Base-by-base conservation (phyloP, 2,888 invertebrate species). In the Cephus rjabovi region DNA sequence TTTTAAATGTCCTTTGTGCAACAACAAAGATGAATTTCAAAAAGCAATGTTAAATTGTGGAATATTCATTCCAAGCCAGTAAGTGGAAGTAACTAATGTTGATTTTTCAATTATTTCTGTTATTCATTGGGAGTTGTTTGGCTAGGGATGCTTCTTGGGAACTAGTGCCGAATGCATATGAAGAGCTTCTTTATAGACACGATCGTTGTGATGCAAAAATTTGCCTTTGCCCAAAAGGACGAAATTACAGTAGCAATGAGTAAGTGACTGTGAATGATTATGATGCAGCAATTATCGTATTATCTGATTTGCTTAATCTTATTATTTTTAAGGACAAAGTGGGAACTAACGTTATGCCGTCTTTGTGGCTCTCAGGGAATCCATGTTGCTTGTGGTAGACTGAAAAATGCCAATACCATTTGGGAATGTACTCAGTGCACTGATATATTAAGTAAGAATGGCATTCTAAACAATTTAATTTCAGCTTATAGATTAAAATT, bases 101-200 rank as follows among this genome's bases (percentile, higher is more conserved):
- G 73, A 71, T 56, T 33, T 31, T 15, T 69, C n/a, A 6, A 34
- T 30, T 30, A 31, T 71, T 37, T 81, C 35, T 33, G 0, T 56
- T 74, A 75, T 69, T 75, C 15, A 34, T 23, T 11, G 15, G 33
- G 34, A 71, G 31, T 71, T 71, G 12, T 71, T 71, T 9, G 15
- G 33, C 31, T 31, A 96, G 96, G 85, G 97, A 97, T 89, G 97
- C 97, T 0, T 94, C 96, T 0, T 97, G 97, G 97, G 97, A 97
- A 88, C 87, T 94, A 15, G 95, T 94, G 81, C 95, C 96, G 2
- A 94, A 96, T 87, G 97, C 97, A 0, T 97, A 94, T 90, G 93
- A 94, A 0, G 97, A 96, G 79, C 93, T 97, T 70, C 92, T 95
- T 31, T 94, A 95, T 79, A 90, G 95, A 1, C 94, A 94, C 3